phyloP scores from a whole-genome alignment of 1,140 invertebrate genomes.

The Diploscapter pachys region DNA sequence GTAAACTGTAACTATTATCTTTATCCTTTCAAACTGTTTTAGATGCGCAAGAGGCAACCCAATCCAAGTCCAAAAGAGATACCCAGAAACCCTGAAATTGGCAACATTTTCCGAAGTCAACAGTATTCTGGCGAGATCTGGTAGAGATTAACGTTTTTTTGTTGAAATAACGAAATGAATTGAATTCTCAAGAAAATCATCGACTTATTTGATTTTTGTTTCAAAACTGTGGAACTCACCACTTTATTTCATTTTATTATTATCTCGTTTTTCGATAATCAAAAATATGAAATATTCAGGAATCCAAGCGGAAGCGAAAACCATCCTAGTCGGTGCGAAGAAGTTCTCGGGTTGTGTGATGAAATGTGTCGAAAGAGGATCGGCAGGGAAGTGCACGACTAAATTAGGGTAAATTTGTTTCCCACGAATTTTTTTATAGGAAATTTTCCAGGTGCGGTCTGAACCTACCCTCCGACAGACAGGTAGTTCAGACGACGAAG shows the following conservation, averaged over 20 bases:
- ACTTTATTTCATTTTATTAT: neutral
- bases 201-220: neutral
- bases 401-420: constrained; percentile 16
- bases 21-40: no score
- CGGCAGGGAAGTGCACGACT: constrained; percentile 27
- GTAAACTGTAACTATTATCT: no score
- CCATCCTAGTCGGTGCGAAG: constrained; percentile 33
- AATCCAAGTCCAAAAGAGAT: constrained; percentile 30
- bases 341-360: constrained; percentile 37
- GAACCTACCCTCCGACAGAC: constrained; percentile 35
- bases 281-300: neutral
- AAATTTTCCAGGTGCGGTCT: constrained; percentile 31
- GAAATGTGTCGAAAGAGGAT: constrained; percentile 33
- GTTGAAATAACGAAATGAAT: no score
- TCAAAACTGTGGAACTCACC: neutral
- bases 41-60: constrained; percentile 32
- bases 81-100: constrained; percentile 37
- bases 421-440: neutral
- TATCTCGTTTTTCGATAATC: neutral
- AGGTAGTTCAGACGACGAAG: constrained; percentile 35
- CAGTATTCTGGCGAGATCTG: constrained; percentile 30
- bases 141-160: neutral
- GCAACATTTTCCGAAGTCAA: constrained; percentile 39
- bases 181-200: neutral
- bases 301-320: constrained; percentile 33